Percentiles rank a stretch among this genome's conserved stretches.
Evolutionary conservation across 2,888 invertebrate species (phyloP).

Genomic region (Uloborus plumipes): DNA sequence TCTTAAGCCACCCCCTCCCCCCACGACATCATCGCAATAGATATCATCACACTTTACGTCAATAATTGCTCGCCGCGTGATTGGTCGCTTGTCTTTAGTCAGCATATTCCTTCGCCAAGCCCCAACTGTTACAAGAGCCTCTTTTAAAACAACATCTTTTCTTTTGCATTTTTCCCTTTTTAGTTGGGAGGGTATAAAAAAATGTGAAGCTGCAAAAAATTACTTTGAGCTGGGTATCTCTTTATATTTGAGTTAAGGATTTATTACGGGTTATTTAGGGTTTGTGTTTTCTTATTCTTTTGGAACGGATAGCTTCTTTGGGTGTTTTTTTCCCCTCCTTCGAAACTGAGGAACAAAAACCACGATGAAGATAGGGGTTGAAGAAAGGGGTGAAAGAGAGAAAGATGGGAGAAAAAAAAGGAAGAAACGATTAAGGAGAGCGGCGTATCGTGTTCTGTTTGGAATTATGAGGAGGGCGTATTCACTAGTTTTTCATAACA

Average conservation of each 20-base stretch:
- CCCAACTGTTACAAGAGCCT: conserved; percentile 8
- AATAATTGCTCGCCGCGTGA: conserved; percentile 58
- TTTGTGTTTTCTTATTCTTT: conserved; percentile 31
- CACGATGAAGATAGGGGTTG: conserved; percentile 34
- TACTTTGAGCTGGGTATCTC: conserved; percentile 49
- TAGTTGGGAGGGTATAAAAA: conserved; percentile 25
- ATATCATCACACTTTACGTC: conserved; percentile 63
- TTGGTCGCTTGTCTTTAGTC: conserved; percentile 53
- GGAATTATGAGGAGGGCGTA: conserved; percentile 36
- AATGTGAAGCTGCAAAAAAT: conserved; percentile 16
- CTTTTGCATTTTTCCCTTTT: conserved; percentile 7
- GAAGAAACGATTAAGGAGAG: conserved; percentile 13
- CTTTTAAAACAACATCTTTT: conserved; percentile 45
- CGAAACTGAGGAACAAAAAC: conserved; percentile 39
- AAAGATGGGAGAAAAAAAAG: background rate
- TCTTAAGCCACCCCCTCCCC: conserved; percentile 47
- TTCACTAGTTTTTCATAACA: conserved; percentile 15
- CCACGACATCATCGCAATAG: conserved; percentile 55
- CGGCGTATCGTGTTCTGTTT: conserved; percentile 18
- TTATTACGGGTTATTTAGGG: conserved; percentile 64
- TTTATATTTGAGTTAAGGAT: conserved; percentile 65
- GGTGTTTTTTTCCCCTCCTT: conserved; percentile 15
- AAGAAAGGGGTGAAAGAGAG: conserved; percentile 12
- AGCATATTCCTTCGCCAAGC: conserved; percentile 14
- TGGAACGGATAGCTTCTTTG: conserved; percentile 42